Percentiles rank a stretch among this genome's conserved stretches.
Conservation (phyloP, 2,113 vertebrate species). For the Lota lota region DNA sequence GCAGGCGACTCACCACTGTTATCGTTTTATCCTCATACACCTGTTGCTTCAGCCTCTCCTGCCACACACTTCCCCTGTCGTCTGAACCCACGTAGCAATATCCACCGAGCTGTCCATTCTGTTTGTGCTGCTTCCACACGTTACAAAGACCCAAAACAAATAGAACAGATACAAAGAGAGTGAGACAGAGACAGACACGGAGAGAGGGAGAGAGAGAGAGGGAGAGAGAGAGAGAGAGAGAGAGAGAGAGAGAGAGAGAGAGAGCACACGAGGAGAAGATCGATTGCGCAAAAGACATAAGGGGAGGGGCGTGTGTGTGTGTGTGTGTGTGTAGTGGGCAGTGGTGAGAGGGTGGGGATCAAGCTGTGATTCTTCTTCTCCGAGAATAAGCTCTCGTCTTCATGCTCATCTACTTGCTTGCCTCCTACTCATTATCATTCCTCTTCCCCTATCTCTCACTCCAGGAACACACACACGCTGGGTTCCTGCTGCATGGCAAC, state of each 20-base stretch:
- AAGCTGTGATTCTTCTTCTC: conserved; percentile 42
- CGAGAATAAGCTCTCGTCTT: conserved; percentile 52
- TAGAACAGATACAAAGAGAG: background rate
- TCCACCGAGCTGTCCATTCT: background rate
- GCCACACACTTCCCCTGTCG: background rate
- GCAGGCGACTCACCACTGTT: conserved; percentile 6
- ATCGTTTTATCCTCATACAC: background rate
- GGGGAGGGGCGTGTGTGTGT: background rate
- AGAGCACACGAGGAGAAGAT: background rate
- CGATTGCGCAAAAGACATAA: conserved; percentile 2
- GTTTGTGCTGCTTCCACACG: background rate
- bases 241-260: conserved; percentile 9
- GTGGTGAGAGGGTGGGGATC: conserved; percentile 32
- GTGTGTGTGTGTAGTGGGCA: background rate
- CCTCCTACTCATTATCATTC: conserved; percentile 73
- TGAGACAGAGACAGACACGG: conserved; percentile 2
- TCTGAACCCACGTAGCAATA: background rate
- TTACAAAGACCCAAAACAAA: background rate
- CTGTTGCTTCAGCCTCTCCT: background rate
- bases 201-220: conserved; percentile 3
- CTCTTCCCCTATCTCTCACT: conserved; percentile 65
- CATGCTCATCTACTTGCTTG: conserved; percentile 56
- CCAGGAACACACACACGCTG: conserved; percentile 44
- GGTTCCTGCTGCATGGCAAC: conserved; percentile 68
- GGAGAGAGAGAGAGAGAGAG: background rate